These are phyloP conservation scores for Aphodius granarius DNA, from an alignment of 2,888 invertebrate genomes.

Conservation along the genomic window DNA sequence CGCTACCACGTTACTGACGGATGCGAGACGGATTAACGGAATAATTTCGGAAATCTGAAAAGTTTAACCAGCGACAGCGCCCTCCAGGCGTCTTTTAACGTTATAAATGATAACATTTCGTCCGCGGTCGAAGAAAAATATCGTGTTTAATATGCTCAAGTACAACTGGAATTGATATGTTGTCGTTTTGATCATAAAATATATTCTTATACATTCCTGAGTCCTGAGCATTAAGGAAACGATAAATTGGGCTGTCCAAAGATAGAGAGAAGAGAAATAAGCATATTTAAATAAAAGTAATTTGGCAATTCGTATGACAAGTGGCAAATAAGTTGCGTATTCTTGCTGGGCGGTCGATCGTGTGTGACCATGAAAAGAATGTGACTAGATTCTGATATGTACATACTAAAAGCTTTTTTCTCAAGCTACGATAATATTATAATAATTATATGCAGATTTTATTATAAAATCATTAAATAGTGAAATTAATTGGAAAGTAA, in stretches of 20 bases:
- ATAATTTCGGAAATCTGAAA: neutral
- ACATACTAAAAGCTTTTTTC: neutral
- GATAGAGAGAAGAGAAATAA: neutral
- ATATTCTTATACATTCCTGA: no score
- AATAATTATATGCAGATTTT: no score
- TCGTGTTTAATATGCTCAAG: neutral
- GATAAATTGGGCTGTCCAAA: no score
- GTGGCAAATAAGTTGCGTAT: neutral
- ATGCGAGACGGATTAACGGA: neutral
- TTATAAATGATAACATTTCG: neutral
- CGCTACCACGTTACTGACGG: neutral
- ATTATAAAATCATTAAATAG: no score
- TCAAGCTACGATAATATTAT: neutral
- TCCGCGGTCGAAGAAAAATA: neutral
- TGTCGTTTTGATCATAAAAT: neutral
- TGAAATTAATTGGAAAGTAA: no score
- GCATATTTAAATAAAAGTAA: neutral
- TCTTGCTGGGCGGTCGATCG: neutral
- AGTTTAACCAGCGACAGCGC: neutral
- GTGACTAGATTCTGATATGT: neutral
- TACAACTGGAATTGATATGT: neutral
- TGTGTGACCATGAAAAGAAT: neutral
- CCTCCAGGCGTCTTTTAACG: neutral
- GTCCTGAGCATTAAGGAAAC: no score
- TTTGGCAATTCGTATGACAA: neutral